Evolutionary conservation across 1,140 invertebrate genomes (phyloP), one percentile per base, ranked within the genome.

Genomic region (Sitodiplosis mosellana): DNA sequence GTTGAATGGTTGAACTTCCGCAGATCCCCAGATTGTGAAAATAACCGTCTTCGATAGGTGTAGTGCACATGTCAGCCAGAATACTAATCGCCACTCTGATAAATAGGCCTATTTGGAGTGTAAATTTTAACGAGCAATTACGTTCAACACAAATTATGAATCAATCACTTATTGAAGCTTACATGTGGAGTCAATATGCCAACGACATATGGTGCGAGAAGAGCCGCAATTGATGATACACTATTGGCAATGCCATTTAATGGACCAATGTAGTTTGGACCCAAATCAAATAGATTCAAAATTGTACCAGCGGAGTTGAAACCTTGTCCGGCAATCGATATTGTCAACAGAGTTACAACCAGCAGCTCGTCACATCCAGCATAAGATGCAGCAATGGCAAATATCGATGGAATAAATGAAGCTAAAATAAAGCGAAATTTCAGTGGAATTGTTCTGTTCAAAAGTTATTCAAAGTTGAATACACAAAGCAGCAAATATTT

Each of bases 161-260:
- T n/a, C n/a, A n/a, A n/a, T n/a, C n/a, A n/a, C n/a, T n/a, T n/a
- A n/a, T n/a, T 38, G 69, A 70, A 74, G 10, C 27, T 27, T 66
- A 80, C 78, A 62, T 83, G 70, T 55, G 74, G 73, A 41, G 82
- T 85, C 50, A 90, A 68, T 7, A 78, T 68, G 46, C 84, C 83
- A 33, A 85, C 80, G 15, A 88, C 65, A 57, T 77, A 78, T 0
- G 87, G 87, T 15, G 78, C 78, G 1, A 88, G 63, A 46, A 89
- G 86, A 10, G 82, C 86, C 41, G 83, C 78, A 2, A 87, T 69
- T 0, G 83, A 82, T 3, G 83, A 85, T 48, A 86, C 77, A 1
- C 82, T 83, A 60, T 90, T 89, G 0, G 84, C 81, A 33, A 90
- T 71, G 1, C 84, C 36, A 71, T 87, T 88, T 18, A 87, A 64